Evolutionary conservation across 2,113 vertebrate genomes (phyloP).

Genomic region (Spea bombifrons): DNA sequence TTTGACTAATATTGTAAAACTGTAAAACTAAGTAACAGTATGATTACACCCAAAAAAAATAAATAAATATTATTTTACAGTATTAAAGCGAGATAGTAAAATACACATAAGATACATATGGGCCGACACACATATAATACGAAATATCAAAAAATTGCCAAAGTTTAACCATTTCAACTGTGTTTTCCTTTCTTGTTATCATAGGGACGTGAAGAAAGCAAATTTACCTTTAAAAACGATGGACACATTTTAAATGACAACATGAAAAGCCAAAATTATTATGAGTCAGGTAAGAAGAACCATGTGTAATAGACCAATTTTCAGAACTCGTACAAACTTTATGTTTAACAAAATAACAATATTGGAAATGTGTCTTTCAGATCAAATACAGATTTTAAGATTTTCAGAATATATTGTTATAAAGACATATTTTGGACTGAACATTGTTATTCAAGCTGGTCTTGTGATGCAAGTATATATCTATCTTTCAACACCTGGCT

Average conservation of each 20-base stretch:
- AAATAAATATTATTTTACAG: no score
- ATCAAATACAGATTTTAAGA: not conserved
- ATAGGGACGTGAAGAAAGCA: slow-evolving; percentile 23
- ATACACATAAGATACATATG: no score
- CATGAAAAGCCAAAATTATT: slow-evolving; percentile 43
- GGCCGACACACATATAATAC: no score
- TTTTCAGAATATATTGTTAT: slow-evolving; percentile 38
- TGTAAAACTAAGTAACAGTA: no score
- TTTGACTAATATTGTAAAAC: no score
- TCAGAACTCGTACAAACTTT: not conserved
- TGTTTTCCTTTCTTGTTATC: slow-evolving; percentile 19
- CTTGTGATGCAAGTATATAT: slow-evolving; percentile 58
- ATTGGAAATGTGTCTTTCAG: slow-evolving; percentile 24
- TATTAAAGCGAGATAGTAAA: no score
- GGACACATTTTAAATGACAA: slow-evolving; percentile 53
- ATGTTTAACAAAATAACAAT: not conserved
- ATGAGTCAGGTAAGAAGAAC: slow-evolving; percentile 54
- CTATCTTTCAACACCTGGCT: slow-evolving; percentile 50
- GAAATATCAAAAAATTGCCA: no score
- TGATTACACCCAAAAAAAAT: no score
- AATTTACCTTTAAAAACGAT: slow-evolving; percentile 51
- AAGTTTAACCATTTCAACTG: no score
- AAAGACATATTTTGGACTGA: slow-evolving; percentile 43
- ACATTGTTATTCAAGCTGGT: slow-evolving; percentile 52
- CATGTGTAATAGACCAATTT: slow-evolving; percentile 13